phyloP scores from a whole-genome alignment of 1,140 invertebrate genomes.

The Drosophila neocordata region DNA sequence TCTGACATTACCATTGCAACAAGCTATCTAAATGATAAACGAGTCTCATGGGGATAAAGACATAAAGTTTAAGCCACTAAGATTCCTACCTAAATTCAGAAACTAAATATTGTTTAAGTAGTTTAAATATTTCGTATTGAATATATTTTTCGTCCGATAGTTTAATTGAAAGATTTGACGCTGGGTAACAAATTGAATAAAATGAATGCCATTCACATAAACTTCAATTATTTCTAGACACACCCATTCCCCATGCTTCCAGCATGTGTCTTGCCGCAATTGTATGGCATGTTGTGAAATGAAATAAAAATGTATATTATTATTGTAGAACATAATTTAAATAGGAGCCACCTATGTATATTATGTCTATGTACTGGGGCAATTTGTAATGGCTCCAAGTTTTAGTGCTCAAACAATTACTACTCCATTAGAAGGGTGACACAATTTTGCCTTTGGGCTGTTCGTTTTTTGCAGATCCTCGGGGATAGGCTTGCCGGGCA shows the following conservation, averaged over 20 bases:
- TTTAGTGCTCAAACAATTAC: conserved; percentile 50
- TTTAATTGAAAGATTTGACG: neutral
- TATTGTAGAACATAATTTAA: conserved; percentile 47
- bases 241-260: conserved; percentile 15
- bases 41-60: conserved; percentile 23
- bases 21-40: neutral
- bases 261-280: conserved; percentile 14
- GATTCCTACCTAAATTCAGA: neutral
- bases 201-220: conserved; percentile 11
- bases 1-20: conserved; percentile 44
- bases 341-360: conserved; percentile 34
- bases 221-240: conserved; percentile 4
- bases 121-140: no score
- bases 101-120: no score
- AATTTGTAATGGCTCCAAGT: conserved; percentile 55
- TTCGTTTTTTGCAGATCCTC: conserved; percentile 32
- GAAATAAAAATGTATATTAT: conserved; percentile 39
- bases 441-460: conserved; percentile 38
- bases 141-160: neutral
- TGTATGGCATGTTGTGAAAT: conserved; percentile 34
- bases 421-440: conserved; percentile 53
- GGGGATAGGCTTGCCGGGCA: conserved; percentile 73
- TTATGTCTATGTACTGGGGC: conserved; percentile 4
- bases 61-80: conserved; percentile 12
- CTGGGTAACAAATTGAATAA: neutral